Evolutionary conservation across 2,797 vertebrate species (phyloP), one percentile per base, ranked within the genome.

Genomic region (Leuciscus waleckii): DNA sequence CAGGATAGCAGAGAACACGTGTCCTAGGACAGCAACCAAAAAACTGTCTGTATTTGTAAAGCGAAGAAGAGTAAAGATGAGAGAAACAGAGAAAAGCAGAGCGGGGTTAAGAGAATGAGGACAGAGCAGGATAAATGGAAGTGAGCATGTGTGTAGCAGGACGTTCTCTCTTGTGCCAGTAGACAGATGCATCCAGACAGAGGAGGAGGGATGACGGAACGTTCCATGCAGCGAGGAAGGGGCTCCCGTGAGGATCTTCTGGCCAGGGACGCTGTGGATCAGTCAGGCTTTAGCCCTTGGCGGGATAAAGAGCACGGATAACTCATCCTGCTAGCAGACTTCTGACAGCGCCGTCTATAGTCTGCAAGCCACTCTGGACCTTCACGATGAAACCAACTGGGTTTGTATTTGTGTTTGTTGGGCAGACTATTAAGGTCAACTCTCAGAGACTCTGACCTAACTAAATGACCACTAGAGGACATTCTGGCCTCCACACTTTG

Each of bases 201-300:
- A 73, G 76, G 74, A 87, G 79, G 78, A 84, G 80, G 74, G 87
- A 89, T 85, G 80, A 87, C 81, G 81, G 90, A 91, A 89, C 77
- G 69, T 86, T 87, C 61, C 56, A 80, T 82, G 92, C 90, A 86
- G 85, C 70, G 90, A 90, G 83, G 89, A 92, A 89, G 88, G 37
- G 68, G 74, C 81, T 93, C 92, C 91, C 90, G 0, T 32, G 82
- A 88, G 90, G 89, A 85, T 85, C 84, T 88, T 82, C 91, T 91
- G 91, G 89, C 90, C 86, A 87, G 86, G 81, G 70, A 83, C 14
- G 9, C 32, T 67, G 73, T 37, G 85, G 68, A 79, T 63, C 41
- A 84, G 41, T 83, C 69, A 71, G 67, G 81, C 54, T 82, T 41
- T 71, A 63, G 65, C 32, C 51, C 32, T 79, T 79, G 73, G 69